Conservation (phyloP, 2,113 vertebrate genomes). For the Ahaetulla prasina region DNA sequence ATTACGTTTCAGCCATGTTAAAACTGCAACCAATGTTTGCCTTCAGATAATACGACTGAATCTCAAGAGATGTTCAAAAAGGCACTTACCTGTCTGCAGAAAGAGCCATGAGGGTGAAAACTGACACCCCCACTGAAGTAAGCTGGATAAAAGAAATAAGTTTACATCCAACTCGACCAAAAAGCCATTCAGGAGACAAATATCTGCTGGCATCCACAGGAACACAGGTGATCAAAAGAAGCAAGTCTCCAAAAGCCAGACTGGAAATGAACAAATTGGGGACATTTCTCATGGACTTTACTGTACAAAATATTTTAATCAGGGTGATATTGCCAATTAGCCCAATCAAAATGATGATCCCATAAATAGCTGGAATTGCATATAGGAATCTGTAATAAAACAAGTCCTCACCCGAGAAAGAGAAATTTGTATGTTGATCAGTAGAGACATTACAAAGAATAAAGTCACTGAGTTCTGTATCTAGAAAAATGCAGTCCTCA, state of each 20-base stretch:
- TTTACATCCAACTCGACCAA: conserved; percentile 92
- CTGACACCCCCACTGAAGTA: conserved; percentile 94
- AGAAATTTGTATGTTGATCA: conserved; percentile 57
- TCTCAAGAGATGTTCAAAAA: conserved; percentile 15
- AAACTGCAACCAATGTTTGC: neutral
- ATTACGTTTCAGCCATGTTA: conserved; percentile 38
- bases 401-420: conserved; percentile 59
- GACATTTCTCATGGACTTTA: conserved; percentile 86
- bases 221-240: conserved; percentile 91
- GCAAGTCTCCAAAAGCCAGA: conserved; percentile 88
- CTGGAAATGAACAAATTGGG: conserved; percentile 95
- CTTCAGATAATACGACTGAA: neutral
- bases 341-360: conserved; percentile 83
- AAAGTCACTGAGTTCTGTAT: conserved; percentile 60
- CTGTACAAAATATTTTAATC: conserved; percentile 89
- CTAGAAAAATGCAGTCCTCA: conserved; percentile 59
- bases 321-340: conserved; percentile 91
- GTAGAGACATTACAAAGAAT: conserved; percentile 60
- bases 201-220: conserved; percentile 95
- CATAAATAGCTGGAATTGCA: conserved; percentile 82
- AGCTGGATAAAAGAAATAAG: conserved; percentile 96
- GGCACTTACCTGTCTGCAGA: conserved; percentile 91
- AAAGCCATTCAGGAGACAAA: conserved; percentile 90
- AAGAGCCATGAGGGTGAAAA: conserved; percentile 94
- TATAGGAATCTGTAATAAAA: conserved; percentile 76